Evolutionary conservation across 1,140 invertebrate species (phyloP), one percentile per base, ranked within the genome.

Genomic region (Halictus rubicundus): DNA sequence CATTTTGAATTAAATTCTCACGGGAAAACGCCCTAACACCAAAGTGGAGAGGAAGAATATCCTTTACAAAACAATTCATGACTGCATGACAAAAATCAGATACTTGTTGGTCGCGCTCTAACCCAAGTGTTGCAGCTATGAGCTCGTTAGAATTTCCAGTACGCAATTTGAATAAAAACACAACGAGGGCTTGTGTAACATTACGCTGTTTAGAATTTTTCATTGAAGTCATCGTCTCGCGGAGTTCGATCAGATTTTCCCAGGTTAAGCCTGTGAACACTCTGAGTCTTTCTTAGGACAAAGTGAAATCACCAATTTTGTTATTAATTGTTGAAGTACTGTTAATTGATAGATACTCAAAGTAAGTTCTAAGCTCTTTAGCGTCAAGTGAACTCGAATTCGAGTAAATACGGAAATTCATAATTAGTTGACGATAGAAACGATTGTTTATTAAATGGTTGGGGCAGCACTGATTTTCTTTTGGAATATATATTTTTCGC

Each of bases 91-190:
- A 83, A 74, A 70, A 89, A 14, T 85, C 64, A 0, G 87, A 89
- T 19, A 89, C 75, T 71, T 46, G 64, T 68, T 90, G 85, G 76
- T 87, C 84, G 16, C 61, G 16, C 59, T 86, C 46, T 68, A 89
- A 65, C 57, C 82, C 81, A 2, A 90, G 61, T 42, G 87, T 65
- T n/a, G 83, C 80, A 14, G 83, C 65, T 61, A 88, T 83, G 0
- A 83, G 2, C 12, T 42, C 76, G 73, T 89, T 88, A 0, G 86
- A 88, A 83, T 88, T 90, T 0, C 87, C 88, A 57, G 80, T 86
- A 39, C 87, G 78, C 32, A 90, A 63, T 83, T 90, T 90, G 27
- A 84, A 88, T 68, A 89, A 68, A 83, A 88, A 89, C 7, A 88
- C 70, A 52, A 88, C 77, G 2, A 88, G 14, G 2, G 82, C 86